Conservation (phyloP, 92 coral and sea anemone species). For the Porites divaricata region DNA sequence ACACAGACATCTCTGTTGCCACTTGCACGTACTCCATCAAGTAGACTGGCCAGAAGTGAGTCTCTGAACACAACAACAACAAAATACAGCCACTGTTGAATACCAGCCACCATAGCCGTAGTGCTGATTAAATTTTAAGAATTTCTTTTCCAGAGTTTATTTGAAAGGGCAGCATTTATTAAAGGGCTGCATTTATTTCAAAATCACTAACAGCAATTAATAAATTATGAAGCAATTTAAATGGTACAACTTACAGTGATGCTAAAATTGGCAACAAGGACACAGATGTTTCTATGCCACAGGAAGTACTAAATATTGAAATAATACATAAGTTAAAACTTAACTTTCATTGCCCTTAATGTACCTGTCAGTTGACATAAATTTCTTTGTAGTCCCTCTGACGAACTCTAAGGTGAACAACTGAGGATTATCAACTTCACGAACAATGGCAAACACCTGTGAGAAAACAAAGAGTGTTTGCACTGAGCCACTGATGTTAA, state of each 20-base stretch:
- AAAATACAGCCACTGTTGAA: too few relatives aligned
- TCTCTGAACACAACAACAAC: slow-evolving; percentile 60
- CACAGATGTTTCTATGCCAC: not conserved
- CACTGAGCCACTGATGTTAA: too few relatives aligned
- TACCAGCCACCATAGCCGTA: too few relatives aligned
- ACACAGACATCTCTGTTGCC: slow-evolving; percentile 99
- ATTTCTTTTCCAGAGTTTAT: too few relatives aligned
- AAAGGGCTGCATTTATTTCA: too few relatives aligned
- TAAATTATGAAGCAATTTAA: too few relatives aligned
- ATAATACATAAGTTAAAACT: too few relatives aligned
- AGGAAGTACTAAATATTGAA: not conserved
- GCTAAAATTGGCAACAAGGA: too few relatives aligned
- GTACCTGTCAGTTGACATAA: slow-evolving; percentile 93
- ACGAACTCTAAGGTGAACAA: slow-evolving; percentile 80
- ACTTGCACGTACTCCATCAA: slow-evolving; percentile 98
- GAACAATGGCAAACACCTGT: slow-evolving; percentile 90
- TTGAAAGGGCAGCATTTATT: too few relatives aligned
- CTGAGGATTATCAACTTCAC: slow-evolving; percentile 90
- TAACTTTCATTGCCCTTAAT: not conserved
- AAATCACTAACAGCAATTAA: too few relatives aligned
- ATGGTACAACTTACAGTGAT: too few relatives aligned
- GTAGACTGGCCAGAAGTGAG: slow-evolving; percentile 88
- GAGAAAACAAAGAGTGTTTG: not conserved
- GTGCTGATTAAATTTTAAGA: too few relatives aligned
- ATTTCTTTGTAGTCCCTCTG: slow-evolving; percentile 77